These are phyloP conservation scores for Drosophila helvetica DNA, from an alignment of 2,888 invertebrate species.

Conservation along the genomic window DNA sequence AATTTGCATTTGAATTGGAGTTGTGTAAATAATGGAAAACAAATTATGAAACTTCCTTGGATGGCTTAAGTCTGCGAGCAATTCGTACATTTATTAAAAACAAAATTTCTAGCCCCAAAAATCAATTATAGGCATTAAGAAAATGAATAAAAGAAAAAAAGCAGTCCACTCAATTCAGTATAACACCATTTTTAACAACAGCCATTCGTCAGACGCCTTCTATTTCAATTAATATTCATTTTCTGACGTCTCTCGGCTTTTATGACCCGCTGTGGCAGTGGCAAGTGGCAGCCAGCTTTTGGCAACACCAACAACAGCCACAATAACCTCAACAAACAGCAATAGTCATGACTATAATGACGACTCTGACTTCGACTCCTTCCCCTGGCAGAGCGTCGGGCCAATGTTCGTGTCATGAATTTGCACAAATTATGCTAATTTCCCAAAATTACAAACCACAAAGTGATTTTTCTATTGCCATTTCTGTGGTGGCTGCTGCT, in stretches of 20 bases:
- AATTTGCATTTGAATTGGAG: conserved; percentile 28
- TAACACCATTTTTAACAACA: neutral
- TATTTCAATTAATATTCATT: conserved; percentile 38
- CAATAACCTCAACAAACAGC: conserved; percentile 16
- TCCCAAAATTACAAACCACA: conserved; percentile 72
- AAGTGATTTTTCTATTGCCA: conserved; percentile 52
- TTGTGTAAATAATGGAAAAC: neutral
- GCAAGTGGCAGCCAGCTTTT: conserved; percentile 9
- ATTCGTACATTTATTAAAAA: too few species aligned
- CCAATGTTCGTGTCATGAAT: conserved; percentile 73
- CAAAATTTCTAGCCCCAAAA: too few species aligned
- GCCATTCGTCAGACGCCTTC: conserved; percentile 12
- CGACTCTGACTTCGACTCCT: conserved; percentile 32
- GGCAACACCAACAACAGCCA: conserved; percentile 10
- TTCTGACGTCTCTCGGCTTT: conserved; percentile 10
- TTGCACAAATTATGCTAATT: conserved; percentile 80
- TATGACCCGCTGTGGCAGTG: conserved; percentile 10
- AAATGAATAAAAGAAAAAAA: neutral
- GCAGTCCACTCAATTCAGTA: neutral
- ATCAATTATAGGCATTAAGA: too few species aligned
- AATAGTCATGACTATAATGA: conserved; percentile 44
- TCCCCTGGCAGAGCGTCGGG: conserved; percentile 22
- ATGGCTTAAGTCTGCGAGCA: too few species aligned
- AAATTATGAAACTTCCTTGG: neutral
- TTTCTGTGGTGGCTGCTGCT: conserved; percentile 22